Conservation (phyloP, 2,797 vertebrate genomes). For the Trachops cirrhosus region DNA sequence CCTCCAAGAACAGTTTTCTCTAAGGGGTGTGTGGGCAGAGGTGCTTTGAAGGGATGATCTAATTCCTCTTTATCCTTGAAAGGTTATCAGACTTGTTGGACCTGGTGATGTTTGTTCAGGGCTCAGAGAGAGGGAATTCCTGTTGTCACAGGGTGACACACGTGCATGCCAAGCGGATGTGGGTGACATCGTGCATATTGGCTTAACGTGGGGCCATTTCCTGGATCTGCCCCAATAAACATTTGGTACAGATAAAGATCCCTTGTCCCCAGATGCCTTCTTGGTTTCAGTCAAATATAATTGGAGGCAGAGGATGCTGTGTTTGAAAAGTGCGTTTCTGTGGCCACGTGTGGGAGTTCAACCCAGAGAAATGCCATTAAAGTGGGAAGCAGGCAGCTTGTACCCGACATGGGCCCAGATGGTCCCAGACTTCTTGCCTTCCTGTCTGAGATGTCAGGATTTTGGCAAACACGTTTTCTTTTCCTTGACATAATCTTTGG, state of each 20-base stretch:
- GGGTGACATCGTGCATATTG: background rate
- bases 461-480: background rate
- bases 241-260: slow-evolving; percentile 47
- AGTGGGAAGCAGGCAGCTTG: background rate
- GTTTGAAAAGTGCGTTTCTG: background rate
- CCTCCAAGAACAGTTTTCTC: background rate
- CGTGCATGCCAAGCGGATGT: background rate
- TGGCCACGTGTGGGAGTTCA: background rate
- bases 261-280: slow-evolving; percentile 56
- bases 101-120: background rate
- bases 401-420: background rate
- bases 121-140: background rate
- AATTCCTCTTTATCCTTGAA: too few relatives aligned
- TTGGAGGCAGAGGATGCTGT: background rate
- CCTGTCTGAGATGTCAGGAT: background rate
- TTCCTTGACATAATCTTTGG: background rate
- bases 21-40: background rate
- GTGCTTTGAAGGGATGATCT: background rate
- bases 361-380: background rate
- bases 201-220: background rate
- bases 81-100: background rate
- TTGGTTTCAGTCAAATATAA: background rate
- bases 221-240: background rate
- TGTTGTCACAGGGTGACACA: accelerated
- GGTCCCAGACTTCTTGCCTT: background rate